phyloP scores from a whole-genome alignment of 2,888 invertebrate genomes.

The Eulithis prunata region DNA sequence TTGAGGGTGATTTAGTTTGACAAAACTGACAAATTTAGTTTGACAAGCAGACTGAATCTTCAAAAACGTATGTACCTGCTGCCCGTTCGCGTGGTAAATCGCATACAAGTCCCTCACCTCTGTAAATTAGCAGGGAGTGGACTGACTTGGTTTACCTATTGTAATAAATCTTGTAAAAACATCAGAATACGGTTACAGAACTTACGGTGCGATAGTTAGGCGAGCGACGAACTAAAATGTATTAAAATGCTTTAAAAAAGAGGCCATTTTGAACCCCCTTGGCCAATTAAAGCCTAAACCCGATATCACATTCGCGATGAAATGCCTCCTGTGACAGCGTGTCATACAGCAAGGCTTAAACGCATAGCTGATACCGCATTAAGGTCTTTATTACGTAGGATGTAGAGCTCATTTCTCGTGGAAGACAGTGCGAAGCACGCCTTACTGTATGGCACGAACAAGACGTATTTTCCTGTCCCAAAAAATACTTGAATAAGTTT shows the following conservation, averaged over 20 bases:
- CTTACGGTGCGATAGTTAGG: constrained; percentile 46
- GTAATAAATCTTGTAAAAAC: neutral
- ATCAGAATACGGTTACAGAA: constrained; percentile 7
- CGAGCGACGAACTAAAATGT: constrained; percentile 37
- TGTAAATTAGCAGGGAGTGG: too few relatives aligned
- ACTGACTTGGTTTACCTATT: too few relatives aligned
- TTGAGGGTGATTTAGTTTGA: too few relatives aligned
- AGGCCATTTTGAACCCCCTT: constrained; percentile 34
- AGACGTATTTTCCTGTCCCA: constrained; percentile 21
- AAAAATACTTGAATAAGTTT: constrained; percentile 2
- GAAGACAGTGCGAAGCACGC: constrained; percentile 29
- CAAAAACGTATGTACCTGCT: too few relatives aligned
- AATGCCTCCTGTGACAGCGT: constrained; percentile 58
- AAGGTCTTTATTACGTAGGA: constrained; percentile 11
- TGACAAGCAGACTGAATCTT: too few relatives aligned
- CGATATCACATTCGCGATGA: constrained; percentile 70
- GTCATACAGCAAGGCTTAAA: constrained; percentile 35
- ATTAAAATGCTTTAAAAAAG: constrained; percentile 35
- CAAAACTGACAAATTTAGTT: too few relatives aligned
- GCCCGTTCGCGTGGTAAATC: too few relatives aligned
- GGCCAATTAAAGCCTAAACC: constrained; percentile 81
- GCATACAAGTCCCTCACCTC: too few relatives aligned
- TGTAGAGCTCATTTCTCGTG: constrained; percentile 20
- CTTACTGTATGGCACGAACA: constrained; percentile 30
- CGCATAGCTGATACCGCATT: constrained; percentile 22